Conservation (phyloP, 2,113 vertebrate genomes). For the Eupsittula cactorum region DNA sequence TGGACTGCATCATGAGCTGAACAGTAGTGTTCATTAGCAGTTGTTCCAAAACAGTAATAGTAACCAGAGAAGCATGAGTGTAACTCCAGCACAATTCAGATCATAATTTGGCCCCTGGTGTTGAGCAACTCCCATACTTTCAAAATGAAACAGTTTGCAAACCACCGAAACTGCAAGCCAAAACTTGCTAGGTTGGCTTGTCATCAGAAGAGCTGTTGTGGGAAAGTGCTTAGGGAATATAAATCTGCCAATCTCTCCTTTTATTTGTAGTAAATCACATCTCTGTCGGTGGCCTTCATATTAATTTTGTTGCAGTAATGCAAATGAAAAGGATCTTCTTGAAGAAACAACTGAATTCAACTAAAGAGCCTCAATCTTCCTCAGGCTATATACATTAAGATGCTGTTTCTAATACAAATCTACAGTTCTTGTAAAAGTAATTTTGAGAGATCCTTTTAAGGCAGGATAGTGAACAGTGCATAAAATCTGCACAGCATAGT, state of each 20-base stretch:
- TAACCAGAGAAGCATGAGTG: neutral
- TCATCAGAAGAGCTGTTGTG: slow-evolving; percentile 63
- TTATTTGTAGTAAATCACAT: slow-evolving; percentile 31
- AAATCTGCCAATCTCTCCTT: slow-evolving; percentile 40
- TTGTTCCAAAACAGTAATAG: slow-evolving; percentile 13
- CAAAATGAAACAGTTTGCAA: slow-evolving; percentile 68
- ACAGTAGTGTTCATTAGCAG: neutral
- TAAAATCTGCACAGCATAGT: neutral
- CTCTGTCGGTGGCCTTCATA: slow-evolving; percentile 11
- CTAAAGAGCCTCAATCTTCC: neutral
- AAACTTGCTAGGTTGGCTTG: slow-evolving; percentile 67
- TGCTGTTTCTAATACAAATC: neutral
- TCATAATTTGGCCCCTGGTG: slow-evolving; percentile 16
- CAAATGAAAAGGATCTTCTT: slow-evolving; percentile 26
- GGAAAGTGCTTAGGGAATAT: slow-evolving; percentile 58
- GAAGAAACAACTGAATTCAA: neutral
- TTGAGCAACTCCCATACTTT: slow-evolving; percentile 70
- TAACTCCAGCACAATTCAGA: slow-evolving; percentile 4
- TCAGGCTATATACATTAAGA: neutral
- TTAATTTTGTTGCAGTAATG: slow-evolving; percentile 19
- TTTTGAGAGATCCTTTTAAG: neutral
- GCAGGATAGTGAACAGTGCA: neutral
- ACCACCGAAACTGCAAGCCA: slow-evolving; percentile 74
- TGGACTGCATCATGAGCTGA: neutral
- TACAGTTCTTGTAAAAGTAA: neutral